A percentile compares a stretch with the other conserved stretches of the same genome.
Evolutionary conservation across 2,797 vertebrate species (phyloP).

Genomic region (Phalloptychus januarius): DNA sequence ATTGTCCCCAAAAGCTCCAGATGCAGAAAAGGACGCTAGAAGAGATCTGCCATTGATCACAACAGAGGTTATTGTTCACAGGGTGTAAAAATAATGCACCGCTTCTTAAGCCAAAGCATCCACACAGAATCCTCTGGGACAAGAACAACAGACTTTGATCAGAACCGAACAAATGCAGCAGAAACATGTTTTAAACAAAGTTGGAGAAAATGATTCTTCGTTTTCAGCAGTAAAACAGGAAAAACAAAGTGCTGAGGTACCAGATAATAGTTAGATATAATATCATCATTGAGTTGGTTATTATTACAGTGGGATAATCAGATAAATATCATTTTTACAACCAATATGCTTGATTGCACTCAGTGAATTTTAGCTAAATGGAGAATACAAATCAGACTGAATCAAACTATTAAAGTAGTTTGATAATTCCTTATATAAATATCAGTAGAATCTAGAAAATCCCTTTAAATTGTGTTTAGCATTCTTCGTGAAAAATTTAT

Average conservation of each 20-base stretch:
- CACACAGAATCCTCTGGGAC: neutral
- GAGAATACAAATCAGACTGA: neutral
- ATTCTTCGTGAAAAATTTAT: too few relatives aligned
- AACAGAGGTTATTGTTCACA: neutral
- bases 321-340: neutral
- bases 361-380: neutral
- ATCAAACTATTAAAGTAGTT: too few relatives aligned
- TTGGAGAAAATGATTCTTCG: neutral
- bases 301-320: neutral
- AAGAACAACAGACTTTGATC: too few relatives aligned
- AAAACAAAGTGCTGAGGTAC: neutral
- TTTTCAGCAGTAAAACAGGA: neutral
- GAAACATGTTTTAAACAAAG: neutral
- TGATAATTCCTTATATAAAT: too few relatives aligned
- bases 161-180: neutral
- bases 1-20: constrained; percentile 57
- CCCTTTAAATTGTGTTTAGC: too few relatives aligned
- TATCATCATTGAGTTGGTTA: neutral
- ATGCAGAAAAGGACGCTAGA: constrained; percentile 80
- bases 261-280: neutral
- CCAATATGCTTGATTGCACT: neutral
- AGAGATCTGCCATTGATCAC: constrained; percentile 59
- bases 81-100: neutral
- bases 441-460: too few relatives aligned
- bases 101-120: neutral